Evolutionary conservation across 2,888 invertebrate genomes (phyloP), one percentile per base, ranked within the genome.

Genomic region (Exephanes ischioxanthus): DNA sequence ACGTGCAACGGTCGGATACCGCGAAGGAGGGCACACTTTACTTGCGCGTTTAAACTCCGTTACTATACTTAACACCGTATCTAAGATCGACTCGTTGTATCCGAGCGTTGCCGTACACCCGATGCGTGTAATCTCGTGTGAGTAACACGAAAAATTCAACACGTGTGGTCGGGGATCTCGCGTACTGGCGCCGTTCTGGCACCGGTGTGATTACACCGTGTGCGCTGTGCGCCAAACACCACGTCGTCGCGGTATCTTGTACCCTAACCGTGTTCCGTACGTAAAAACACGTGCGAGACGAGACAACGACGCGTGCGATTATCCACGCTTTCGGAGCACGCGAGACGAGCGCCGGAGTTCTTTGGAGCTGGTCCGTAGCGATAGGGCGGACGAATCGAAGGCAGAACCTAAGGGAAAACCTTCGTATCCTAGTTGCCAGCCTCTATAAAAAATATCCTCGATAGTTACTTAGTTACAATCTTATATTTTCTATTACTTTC

Each of bases 271-370:
- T 80, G 75, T 45, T 63, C 48, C 55, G 66, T 83, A 83, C 81
- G 73, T 81, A 81, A 63, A 81, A 85, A 85, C 75, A 81, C 78
- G 83, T 78, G 78, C 67, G 63, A 67, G 75, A 71, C 76, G 37
- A 76, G 53, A 76, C 53, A 41, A 75, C 53, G 82, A 53, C 82
- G 37, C 82, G 37, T 19, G 58, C 26, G 77, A 58, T 63, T 63
- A 22, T 63, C 48, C 30, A 16, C n/a, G 48, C 63, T 63, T 48
- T 41, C 5, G 63, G 51, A 75, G n/a, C 33, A 51, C n/a, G 14
- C 33, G 11, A 30, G 51, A 51, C 66, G 22, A 37, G 51, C 19
- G 11, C 66, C 33, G 14, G 19, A 22, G 14, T 66, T 26, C 33
- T 37, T 66, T 37, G 53, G 37, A 14, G 19, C 30, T 22, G 9